Percentiles rank a stretch among this genome's conserved stretches.
Evolutionary conservation across 1,140 invertebrate genomes (phyloP).

Genomic region (Trissolcus basalis): DNA sequence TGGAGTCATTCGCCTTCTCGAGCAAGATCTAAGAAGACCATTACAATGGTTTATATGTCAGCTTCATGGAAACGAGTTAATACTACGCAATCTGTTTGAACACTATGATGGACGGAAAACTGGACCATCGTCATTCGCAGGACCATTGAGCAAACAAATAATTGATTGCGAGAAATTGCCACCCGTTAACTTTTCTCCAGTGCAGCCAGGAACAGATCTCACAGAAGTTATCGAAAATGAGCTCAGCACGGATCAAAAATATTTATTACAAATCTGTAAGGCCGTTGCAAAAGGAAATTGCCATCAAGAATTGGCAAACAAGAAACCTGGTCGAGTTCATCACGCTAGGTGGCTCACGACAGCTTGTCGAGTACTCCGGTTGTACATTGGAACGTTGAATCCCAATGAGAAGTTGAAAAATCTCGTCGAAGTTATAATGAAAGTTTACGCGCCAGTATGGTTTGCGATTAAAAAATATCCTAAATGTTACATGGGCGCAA

Average conservation of each 20-base stretch:
- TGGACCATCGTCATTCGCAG: too few relatives aligned
- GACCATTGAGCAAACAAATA: too few relatives aligned
- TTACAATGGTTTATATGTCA: too few relatives aligned
- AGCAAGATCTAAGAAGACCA: too few relatives aligned
- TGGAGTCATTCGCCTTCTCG: too few relatives aligned
- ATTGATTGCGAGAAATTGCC: too few relatives aligned
- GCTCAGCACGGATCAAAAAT: constrained; percentile 26
- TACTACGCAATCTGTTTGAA: too few relatives aligned
- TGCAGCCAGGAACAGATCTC: too few relatives aligned
- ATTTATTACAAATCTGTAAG: constrained; percentile 17
- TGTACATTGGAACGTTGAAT: constrained; percentile 57
- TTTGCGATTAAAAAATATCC: constrained; percentile 62
- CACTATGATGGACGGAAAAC: too few relatives aligned
- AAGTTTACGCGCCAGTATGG: constrained; percentile 65
- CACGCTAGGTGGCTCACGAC: constrained; percentile 66
- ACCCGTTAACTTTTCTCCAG: too few relatives aligned
- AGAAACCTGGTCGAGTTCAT: constrained; percentile 51
- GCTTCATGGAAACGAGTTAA: too few relatives aligned
- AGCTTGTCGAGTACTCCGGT: constrained; percentile 58
- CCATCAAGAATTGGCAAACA: constrained; percentile 51
- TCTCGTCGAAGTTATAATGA: constrained; percentile 58
- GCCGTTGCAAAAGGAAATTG: constrained; percentile 7
- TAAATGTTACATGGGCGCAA: constrained; percentile 57
- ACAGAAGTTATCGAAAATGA: too few relatives aligned
- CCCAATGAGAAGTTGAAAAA: constrained; percentile 53